Base-by-base conservation (phyloP, 2,888 invertebrate genomes). In the Bugulina stolonifera region DNA sequence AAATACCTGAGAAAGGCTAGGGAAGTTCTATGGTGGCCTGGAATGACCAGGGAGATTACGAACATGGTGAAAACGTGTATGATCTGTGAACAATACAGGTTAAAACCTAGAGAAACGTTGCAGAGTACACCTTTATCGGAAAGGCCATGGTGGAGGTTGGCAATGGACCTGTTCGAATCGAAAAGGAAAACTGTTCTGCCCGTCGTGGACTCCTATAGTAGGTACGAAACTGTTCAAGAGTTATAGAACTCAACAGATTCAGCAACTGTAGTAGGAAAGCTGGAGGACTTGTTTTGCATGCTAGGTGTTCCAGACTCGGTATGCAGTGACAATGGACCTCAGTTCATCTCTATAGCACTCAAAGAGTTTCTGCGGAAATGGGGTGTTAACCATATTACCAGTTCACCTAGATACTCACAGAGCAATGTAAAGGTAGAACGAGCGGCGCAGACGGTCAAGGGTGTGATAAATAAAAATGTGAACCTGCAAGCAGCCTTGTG, bases 291-390 rank as follows among this genome's bases (percentile, higher is more conserved):
- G n/a, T 57, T 57, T 57, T 57, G 57, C 23, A 73, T 35, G 35
- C 52, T 57, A 29, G 72, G 73, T 1, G 43, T 73, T 27, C 72
- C 72, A 25, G 54, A 57, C 2, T 25, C 35, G 32, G 35, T 73
- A 2, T n/a, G 54, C 22, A 69, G 55, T 27, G 73, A 73, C 25
- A 73, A 73, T 52, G 73, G 72, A 1, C 73, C 72, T 18, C 73
- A 71, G 54, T 71, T 29, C 25, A 1, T 34, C 5, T 22, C 43
- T 32, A 2, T 3, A 29, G 43, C 22, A 3, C 35, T 70, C 35
- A 35, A 35, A 35, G 32, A 43, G 35, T 70, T 70, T 35, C 35
- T 43, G 2, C 2, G 3, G 3, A 35, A 70, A 35, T 70, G 52
- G 35, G 70, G 32, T 32, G 23, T 70, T 43, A 35, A 32, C 22